Evolutionary conservation across 2,888 invertebrate genomes (phyloP).

Genomic region (Trilocha varians): DNA sequence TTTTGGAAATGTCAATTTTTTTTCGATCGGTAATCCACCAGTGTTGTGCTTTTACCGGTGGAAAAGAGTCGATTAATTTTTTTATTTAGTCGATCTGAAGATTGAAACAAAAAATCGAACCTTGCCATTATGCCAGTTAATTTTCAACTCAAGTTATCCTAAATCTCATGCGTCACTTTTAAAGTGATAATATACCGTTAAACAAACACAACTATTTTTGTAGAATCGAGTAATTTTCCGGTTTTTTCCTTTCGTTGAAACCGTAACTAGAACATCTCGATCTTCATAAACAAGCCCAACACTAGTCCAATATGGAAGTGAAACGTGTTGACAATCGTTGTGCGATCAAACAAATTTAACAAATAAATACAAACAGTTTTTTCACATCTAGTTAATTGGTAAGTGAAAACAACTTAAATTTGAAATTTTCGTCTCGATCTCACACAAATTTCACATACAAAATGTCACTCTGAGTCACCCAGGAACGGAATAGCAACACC

Average conservation of each 20-base stretch:
- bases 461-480: slow-evolving; percentile 6
- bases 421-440: slow-evolving; percentile 10
- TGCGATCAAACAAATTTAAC: slow-evolving; percentile 49
- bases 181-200: neutral
- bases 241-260: slow-evolving; percentile 8
- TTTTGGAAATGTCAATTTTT: slow-evolving; percentile 56
- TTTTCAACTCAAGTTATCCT: slow-evolving; percentile 8
- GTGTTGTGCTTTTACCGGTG: slow-evolving; percentile 7
- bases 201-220: no score
- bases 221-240: no score
- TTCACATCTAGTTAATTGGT: slow-evolving; percentile 46
- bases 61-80: neutral
- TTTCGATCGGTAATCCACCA: slow-evolving; percentile 47
- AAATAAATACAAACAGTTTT: slow-evolving; percentile 55
- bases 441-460: slow-evolving; percentile 11
- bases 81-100: no score
- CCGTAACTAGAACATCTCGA: slow-evolving; percentile 7
- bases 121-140: no score
- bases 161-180: slow-evolving; percentile 2
- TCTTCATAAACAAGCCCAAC: slow-evolving; percentile 13
- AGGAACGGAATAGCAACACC: slow-evolving; percentile 26
- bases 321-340: slow-evolving; percentile 61
- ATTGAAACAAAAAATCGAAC: no score
- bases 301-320: slow-evolving; percentile 65
- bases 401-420: slow-evolving; percentile 32